These are phyloP conservation scores for Casuarius casuarius DNA, from an alignment of 2,113 vertebrate genomes.

Conservation along the genomic window DNA sequence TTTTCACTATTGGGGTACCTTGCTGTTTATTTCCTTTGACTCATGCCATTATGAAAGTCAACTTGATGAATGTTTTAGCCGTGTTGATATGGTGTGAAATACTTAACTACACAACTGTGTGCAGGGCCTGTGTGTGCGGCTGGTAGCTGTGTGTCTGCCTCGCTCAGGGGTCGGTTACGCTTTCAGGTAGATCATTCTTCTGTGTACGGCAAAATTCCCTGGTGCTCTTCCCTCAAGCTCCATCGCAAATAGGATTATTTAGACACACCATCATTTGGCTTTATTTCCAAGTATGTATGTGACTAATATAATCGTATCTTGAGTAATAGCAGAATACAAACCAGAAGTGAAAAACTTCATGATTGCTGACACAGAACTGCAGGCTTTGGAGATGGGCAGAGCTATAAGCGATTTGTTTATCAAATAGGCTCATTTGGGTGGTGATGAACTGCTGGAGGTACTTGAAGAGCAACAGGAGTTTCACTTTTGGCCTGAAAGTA, in stretches of 20 bases:
- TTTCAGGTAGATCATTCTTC: fast-evolving
- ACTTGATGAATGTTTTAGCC: not conserved
- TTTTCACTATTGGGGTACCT: not conserved
- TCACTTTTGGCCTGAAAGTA: not conserved
- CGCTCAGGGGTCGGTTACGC: not conserved
- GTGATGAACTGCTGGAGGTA: not conserved
- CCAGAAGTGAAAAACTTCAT: not conserved
- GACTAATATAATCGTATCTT: not conserved
- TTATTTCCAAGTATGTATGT: not conserved
- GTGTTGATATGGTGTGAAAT: fast-evolving
- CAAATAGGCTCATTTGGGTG: not conserved
- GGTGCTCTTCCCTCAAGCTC: not conserved
- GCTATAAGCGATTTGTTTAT: not conserved
- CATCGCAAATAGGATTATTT: not conserved
- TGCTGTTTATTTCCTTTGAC: not conserved
- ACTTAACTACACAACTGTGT: fast-evolving
- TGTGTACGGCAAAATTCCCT: fast-evolving
- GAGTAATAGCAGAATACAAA: not conserved
- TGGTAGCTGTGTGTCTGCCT: fast-evolving
- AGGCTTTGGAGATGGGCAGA: not conserved
- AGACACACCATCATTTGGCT: not conserved
- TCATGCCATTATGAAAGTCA: not conserved
- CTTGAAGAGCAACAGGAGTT: not conserved
- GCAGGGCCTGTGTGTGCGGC: not conserved
- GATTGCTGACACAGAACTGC: not conserved